phyloP scores from a whole-genome alignment of 2,888 invertebrate species.

The Synanthedon andrenaeformis region DNA sequence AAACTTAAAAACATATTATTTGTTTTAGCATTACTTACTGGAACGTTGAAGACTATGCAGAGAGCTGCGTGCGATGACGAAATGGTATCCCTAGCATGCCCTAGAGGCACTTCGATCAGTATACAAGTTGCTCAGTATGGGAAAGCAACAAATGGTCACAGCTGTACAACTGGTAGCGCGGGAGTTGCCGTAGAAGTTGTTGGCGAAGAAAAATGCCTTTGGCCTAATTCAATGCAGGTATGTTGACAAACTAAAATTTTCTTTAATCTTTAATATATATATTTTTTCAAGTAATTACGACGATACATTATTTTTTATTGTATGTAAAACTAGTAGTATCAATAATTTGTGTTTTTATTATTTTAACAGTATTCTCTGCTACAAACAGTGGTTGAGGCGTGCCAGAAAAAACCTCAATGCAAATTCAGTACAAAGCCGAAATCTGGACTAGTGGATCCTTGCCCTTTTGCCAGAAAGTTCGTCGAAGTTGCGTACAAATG shows the following conservation, averaged over 20 bases:
- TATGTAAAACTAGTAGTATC: too few species aligned
- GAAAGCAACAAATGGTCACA: constrained; percentile 61
- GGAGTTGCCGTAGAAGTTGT: constrained; percentile 32
- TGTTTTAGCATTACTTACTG: constrained; percentile 82
- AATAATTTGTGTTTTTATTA: too few species aligned
- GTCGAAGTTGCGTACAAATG: constrained; percentile 96
- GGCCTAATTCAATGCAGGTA: constrained; percentile 18
- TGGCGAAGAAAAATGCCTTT: constrained; percentile 67
- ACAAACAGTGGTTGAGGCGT: constrained; percentile 92
- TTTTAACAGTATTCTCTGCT: constrained; percentile 81
- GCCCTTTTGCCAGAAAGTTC: constrained; percentile 89
- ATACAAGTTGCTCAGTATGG: constrained; percentile 91
- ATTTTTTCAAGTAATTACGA: too few species aligned
- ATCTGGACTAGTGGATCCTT: constrained; percentile 88
- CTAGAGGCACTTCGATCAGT: constrained; percentile 91
- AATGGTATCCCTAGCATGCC: constrained; percentile 85
- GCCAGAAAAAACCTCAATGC: constrained; percentile 93
- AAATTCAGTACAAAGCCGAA: constrained; percentile 88
- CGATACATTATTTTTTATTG: too few species aligned
- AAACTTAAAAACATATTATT: too few species aligned
- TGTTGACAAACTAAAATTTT: background rate
- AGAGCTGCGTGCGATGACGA: constrained; percentile 92
- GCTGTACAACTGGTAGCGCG: constrained; percentile 34
- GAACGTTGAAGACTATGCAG: constrained; percentile 89
- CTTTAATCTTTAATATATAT: background rate